Conservation (phyloP, 2,888 invertebrate genomes). For the Cotesia congregata region DNA sequence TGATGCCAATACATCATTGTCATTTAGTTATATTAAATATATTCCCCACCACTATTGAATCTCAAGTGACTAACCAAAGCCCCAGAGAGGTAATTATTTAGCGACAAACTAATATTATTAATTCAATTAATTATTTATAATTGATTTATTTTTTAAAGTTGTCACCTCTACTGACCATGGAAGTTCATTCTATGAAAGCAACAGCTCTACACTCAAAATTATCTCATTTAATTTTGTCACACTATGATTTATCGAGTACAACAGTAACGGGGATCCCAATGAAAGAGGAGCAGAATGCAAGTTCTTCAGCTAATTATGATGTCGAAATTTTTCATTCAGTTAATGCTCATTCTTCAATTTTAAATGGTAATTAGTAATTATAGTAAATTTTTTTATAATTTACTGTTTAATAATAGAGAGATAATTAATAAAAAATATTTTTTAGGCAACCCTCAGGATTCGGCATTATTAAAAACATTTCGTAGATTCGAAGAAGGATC, state of each 20-base stretch:
- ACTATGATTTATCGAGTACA: conserved; percentile 93
- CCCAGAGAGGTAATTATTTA: conserved; percentile 73
- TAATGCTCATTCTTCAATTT: conserved; percentile 86
- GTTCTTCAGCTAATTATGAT: conserved; percentile 98
- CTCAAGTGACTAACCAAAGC: conserved; percentile 81
- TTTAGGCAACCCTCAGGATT: conserved; percentile 74
- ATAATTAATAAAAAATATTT: not conserved
- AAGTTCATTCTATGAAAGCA: conserved; percentile 86
- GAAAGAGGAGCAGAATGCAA: conserved; percentile 99
- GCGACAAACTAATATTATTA: conserved; percentile 15
- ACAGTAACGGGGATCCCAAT: conserved; percentile 99
- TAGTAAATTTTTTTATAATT: not conserved
- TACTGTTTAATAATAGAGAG: conserved; percentile 25
- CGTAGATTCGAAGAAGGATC: conserved; percentile 77
- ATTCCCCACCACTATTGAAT: conserved; percentile 85
- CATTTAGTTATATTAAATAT: conserved; percentile 93
- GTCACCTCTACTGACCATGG: conserved; percentile 81
- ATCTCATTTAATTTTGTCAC: conserved; percentile 83
- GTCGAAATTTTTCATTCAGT: conserved; percentile 95
- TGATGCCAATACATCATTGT: conserved; percentile 86
- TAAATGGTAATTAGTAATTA: conserved; percentile 73
- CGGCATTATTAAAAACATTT: conserved; percentile 76
- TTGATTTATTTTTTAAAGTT: conserved; percentile 71
- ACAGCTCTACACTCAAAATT: conserved; percentile 82
- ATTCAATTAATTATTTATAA: conserved; percentile 31